Evolutionary conservation across 2,113 vertebrate genomes (phyloP), one percentile per base, ranked within the genome.

Genomic region (Pygoscelis adeliae): DNA sequence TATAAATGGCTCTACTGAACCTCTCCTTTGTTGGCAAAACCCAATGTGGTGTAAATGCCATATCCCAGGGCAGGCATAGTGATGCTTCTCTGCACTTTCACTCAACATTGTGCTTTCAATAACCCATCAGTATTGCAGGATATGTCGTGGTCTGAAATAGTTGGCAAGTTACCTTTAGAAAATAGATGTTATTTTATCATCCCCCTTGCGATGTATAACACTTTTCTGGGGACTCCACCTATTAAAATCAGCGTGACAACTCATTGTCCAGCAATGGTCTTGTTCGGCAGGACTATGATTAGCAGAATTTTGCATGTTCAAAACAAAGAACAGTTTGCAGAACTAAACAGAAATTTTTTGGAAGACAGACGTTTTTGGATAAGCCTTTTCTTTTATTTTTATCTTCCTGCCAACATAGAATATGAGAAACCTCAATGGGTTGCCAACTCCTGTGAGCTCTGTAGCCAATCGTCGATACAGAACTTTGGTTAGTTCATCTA

Each of bases 201-300:
- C 3, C 3, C 2, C 12, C 15, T 47, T 73, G 42, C 25, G 46
- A 58, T 1, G 3, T 46, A 20, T 36, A 16, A 22, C 1, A 1
- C 4, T 63, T 83, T 63, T 50, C 26, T 42, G 27, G 12, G n/a
- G 8, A 62, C 4, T 21, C 25, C 55, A 38, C 29, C 23, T 8
- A 3, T 27, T 53, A 27, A 55, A 78, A 71, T 53, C 17, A 87
- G 13, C 1, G 1, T 2, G 18, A 74, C 13, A 70, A 3, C 2
- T n/a, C 38, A 7, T 4, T 56, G 22, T 4, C 44, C 21, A 78
- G 27, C 16, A 79, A 58, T 9, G 14, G n/a, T 17, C 11, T 66
- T 34, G 26, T 17, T 74, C 55, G n/a, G 25, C 16, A 34, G 5
- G 53, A 56, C 8, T 42, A 16, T 6, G 23, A 67, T 3, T 18